Conservation (phyloP, 2,113 vertebrate species). For the Gambusia holbrooki region DNA sequence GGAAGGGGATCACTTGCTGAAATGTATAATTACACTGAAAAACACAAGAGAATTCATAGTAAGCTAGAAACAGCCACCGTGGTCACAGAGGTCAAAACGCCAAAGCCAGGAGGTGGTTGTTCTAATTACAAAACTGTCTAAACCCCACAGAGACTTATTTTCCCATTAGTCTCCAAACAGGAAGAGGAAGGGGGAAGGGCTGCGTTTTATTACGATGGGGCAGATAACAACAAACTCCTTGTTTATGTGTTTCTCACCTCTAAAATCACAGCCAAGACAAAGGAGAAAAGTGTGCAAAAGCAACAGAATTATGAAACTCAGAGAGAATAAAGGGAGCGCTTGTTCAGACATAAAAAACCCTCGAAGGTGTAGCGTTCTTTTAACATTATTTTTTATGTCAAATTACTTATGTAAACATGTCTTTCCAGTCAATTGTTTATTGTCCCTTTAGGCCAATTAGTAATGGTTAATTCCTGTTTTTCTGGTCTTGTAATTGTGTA, state of each 20-base stretch:
- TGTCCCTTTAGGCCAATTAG: constrained; percentile 22
- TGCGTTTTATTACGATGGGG: constrained; percentile 69
- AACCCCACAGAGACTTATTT: constrained; percentile 69
- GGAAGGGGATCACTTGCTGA: not conserved
- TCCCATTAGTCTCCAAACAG: constrained; percentile 71
- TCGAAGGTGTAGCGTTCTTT: not conserved
- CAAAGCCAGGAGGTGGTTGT: constrained; percentile 36
- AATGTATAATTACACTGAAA: constrained; percentile 39
- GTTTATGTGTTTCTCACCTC: constrained; percentile 74
- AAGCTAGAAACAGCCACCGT: constrained; percentile 11
- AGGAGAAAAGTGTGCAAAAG: constrained; percentile 19
- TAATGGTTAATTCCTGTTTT: constrained; percentile 22
- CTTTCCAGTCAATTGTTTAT: constrained; percentile 12
- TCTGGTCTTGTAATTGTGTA: constrained; percentile 1
- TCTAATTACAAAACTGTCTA: constrained; percentile 56
- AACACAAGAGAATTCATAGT: constrained; percentile 30
- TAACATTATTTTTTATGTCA: not conserved
- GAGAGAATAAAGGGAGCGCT: not conserved
- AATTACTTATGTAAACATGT: constrained; percentile 28
- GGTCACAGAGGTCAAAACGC: constrained; percentile 31
- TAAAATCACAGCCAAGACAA: constrained; percentile 44
- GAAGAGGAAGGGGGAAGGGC: constrained; percentile 69
- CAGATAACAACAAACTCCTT: constrained; percentile 68
- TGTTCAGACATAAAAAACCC: constrained; percentile 14
- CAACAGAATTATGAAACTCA: constrained; percentile 33